These are phyloP conservation scores for Cheilinus undulatus DNA, from an alignment of 2,113 vertebrate genomes.

Conservation along the genomic window DNA sequence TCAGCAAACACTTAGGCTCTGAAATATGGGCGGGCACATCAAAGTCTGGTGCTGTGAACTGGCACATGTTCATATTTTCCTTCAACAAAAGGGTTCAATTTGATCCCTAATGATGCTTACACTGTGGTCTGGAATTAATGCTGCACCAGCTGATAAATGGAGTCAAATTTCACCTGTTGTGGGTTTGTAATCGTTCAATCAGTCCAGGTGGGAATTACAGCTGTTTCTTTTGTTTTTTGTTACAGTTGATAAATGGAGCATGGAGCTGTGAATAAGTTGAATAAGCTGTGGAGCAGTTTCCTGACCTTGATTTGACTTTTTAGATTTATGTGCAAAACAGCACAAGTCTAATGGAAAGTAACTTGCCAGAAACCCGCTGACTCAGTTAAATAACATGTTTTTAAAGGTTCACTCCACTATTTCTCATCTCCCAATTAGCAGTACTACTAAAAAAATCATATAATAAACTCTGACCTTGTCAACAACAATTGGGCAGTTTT, in stretches of 20 bases:
- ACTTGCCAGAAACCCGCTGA: constrained; percentile 33
- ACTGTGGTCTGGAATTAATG: constrained; percentile 52
- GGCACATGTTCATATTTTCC: constrained; percentile 62
- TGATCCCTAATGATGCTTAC: constrained; percentile 73
- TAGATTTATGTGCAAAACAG: constrained; percentile 48
- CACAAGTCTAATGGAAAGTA: constrained; percentile 25
- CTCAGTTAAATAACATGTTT: constrained; percentile 9
- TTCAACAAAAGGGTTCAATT: constrained; percentile 54
- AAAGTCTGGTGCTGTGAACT: constrained; percentile 62
- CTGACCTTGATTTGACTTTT: constrained; percentile 73
- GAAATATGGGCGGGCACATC: constrained; percentile 69
- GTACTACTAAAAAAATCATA: no score
- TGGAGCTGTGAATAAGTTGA: constrained; percentile 57
- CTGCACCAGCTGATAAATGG: constrained; percentile 57
- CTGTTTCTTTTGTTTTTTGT: constrained; percentile 20
- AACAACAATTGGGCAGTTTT: no score
- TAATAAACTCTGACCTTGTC: no score
- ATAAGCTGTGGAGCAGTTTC: constrained; percentile 33
- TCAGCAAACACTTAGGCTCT: constrained; percentile 70
- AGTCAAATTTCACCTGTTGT: constrained; percentile 77
- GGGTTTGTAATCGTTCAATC: constrained; percentile 64
- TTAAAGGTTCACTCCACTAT: constrained; percentile 26
- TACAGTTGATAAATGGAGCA: constrained; percentile 58
- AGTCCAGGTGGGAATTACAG: constrained; percentile 60
- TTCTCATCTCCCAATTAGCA: constrained; percentile 10